Conservation (phyloP, 2,113 vertebrate species). For the Oryzias javanicus region DNA sequence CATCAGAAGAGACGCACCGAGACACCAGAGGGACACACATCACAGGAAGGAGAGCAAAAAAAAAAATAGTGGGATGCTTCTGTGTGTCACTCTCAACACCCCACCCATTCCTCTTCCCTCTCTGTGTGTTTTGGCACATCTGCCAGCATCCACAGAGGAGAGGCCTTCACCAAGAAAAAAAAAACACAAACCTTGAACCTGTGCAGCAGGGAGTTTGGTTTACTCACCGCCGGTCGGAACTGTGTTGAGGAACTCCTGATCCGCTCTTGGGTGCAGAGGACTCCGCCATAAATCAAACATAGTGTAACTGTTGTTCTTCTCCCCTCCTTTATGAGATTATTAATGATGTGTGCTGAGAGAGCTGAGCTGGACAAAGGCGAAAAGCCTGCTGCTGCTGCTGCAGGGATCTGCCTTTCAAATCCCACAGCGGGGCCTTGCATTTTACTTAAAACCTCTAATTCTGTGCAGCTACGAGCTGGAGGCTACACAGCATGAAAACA, state of each 20-base stretch:
- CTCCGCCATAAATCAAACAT: slow-evolving; percentile 69
- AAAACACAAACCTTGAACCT: slow-evolving; percentile 63
- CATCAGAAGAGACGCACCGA: slow-evolving; percentile 34
- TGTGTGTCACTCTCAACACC: slow-evolving; percentile 21
- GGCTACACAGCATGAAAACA: too few species aligned
- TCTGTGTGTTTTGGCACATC: neutral
- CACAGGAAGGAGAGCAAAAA: slow-evolving; percentile 12
- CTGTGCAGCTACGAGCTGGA: slow-evolving; percentile 4
- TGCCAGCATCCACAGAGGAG: too few species aligned
- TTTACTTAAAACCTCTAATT: slow-evolving; percentile 48
- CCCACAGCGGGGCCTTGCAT: slow-evolving; percentile 21
- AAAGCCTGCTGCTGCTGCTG: slow-evolving; percentile 41
- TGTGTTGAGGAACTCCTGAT: slow-evolving; percentile 30
- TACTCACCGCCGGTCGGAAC: slow-evolving; percentile 28
- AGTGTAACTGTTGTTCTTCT: slow-evolving; percentile 44
- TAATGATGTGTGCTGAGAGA: slow-evolving; percentile 63
- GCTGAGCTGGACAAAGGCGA: slow-evolving; percentile 58
- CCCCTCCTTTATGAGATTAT: slow-evolving; percentile 55
- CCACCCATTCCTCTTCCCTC: neutral
- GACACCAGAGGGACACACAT: slow-evolving; percentile 25
- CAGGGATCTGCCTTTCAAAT: slow-evolving; percentile 38
- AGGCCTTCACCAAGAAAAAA: too few species aligned
- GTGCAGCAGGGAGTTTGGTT: slow-evolving; percentile 37
- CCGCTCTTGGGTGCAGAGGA: slow-evolving; percentile 40
- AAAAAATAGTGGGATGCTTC: slow-evolving; percentile 35